Evolutionary conservation across 1,140 invertebrate genomes (phyloP), one percentile per base, ranked within the genome.

Genomic region (Brachionus paranguensis): DNA sequence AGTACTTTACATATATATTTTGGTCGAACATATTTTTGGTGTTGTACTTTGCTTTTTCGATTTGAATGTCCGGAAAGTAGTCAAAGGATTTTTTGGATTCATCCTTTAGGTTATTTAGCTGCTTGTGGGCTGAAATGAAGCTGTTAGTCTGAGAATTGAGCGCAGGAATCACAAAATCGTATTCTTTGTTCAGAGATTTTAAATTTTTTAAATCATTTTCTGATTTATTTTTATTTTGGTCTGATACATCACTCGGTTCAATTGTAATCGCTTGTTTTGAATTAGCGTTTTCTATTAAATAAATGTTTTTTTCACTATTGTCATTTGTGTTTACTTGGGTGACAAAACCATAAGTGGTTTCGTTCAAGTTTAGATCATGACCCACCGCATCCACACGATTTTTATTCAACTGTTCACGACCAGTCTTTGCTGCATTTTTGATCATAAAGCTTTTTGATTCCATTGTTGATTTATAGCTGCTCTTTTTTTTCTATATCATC

Each of bases 81-180:
- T 76, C 72, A 29, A 76, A 76, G 11, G 72, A 76, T 76, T 76
- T 76, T 76, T 76, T 76, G 1, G 72, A 76, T 10, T 76, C 72
- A 12, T 76, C 72, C 33, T 76, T 76, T 27, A 76, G 27, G 2
- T 47, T 50, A 12, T 27, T 76, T 11, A 50, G 11, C 10, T 76
- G 27, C 27, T 76, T 29, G 27, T 50, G 72, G 6, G 68, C 68
- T 24, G 72, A 76, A 1, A 76, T 50, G 20, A 76, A 76, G 27
- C 72, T 76, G 27, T 76, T 76, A 2, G 72, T 76, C 27, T 47
- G 43, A 12, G 72, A 76, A 27, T 76, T 76, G 24, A 76, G 17
- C 3, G 45, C 43, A 14, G 72, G 72, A 27, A 76, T 76, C 2
- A 76, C 72, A 76, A 76, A 76, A 27, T 76, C 72, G 24, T 27